phyloP scores from a whole-genome alignment of 2,888 invertebrate species.

The Dicycla oo region DNA sequence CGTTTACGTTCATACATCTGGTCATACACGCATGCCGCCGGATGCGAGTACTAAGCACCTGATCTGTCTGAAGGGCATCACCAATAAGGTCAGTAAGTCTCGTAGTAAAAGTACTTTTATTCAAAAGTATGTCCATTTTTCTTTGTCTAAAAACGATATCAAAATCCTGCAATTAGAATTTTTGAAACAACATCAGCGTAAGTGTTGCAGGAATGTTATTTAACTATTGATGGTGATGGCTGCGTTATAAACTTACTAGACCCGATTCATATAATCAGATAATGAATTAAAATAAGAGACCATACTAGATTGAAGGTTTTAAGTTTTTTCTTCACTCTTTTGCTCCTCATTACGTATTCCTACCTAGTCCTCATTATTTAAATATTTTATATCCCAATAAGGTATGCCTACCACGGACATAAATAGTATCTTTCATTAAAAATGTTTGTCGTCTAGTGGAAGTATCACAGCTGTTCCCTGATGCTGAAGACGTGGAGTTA shows the following conservation, averaged over 20 bases:
- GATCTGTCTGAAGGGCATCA: neutral
- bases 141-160: neutral
- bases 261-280: neutral
- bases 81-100: neutral
- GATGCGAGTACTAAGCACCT: neutral
- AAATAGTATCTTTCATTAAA: neutral
- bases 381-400: neutral
- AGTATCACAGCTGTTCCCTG: conserved; percentile 75
- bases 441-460: conserved; percentile 1
- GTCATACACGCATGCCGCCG: neutral
- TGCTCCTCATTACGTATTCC: neutral
- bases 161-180: neutral
- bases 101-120: neutral
- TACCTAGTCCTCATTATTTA: neutral
- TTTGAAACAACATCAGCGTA: neutral
- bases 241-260: neutral
- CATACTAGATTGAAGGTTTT: neutral
- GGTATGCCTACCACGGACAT: neutral
- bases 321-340: neutral
- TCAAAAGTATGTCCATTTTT: neutral
- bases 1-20: no score
- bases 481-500: conserved; percentile 74
- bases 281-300: neutral
- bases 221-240: no score
- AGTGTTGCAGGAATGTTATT: neutral